phyloP scores from a whole-genome alignment of 2,797 vertebrate genomes.

The Rachycentron canadum region DNA sequence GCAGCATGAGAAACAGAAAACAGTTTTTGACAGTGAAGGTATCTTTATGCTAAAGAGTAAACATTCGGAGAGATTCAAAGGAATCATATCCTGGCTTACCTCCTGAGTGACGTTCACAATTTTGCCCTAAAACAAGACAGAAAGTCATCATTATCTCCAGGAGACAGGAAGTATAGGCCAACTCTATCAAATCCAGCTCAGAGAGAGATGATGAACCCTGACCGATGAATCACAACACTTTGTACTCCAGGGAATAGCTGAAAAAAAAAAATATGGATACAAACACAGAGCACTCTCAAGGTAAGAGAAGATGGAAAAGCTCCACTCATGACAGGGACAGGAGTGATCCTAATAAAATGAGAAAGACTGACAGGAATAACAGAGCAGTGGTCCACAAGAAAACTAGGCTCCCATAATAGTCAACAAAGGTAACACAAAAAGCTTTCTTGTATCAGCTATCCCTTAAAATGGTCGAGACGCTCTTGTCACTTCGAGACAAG shows the following conservation, averaged over 20 bases:
- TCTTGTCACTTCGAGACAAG: too few species aligned
- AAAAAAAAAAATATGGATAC: background rate
- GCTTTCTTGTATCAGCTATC: background rate
- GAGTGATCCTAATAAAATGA: background rate
- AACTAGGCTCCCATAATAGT: background rate
- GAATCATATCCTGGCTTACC: background rate
- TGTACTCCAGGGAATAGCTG: background rate
- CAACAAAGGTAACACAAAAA: background rate
- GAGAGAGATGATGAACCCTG: background rate
- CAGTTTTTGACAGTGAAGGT: too few species aligned
- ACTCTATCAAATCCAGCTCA: constrained; percentile 4
- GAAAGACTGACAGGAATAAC: background rate
- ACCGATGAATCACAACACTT: background rate
- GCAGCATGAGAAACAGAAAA: background rate
- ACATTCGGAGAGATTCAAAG: background rate
- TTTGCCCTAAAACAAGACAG: background rate
- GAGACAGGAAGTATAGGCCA: background rate
- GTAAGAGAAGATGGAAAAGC: constrained; percentile 7
- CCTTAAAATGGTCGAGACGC: background rate
- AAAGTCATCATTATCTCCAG: constrained; percentile 1
- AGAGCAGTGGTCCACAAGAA: background rate
- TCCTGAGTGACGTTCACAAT: background rate
- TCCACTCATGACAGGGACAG: background rate
- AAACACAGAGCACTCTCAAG: constrained; percentile 10
- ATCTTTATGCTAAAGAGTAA: background rate